These are phyloP conservation scores for Enteromius anoplus DNA, from an alignment of 2,797 vertebrate genomes.

Conservation along the genomic window DNA sequence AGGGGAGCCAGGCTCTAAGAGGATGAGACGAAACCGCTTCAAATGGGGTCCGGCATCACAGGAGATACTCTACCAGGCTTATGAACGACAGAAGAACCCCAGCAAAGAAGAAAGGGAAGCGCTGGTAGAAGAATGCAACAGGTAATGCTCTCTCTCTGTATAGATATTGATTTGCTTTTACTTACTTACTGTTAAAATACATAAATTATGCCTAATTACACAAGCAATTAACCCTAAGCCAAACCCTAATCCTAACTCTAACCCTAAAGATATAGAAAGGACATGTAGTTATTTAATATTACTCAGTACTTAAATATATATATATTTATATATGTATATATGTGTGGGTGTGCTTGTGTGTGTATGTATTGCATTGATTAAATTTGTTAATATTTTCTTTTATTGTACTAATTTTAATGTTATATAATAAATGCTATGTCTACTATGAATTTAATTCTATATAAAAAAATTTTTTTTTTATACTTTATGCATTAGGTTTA, in stretches of 20 bases:
- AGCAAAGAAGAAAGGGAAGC: slow-evolving; percentile 97
- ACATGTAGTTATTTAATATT: neutral
- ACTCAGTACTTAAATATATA: neutral
- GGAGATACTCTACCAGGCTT: slow-evolving; percentile 98
- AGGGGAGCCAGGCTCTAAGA: slow-evolving; percentile 91
- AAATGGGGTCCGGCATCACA: slow-evolving; percentile 99
- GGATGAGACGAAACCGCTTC: slow-evolving; percentile 97
- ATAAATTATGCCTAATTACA: neutral
- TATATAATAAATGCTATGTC: neutral
- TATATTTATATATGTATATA: neutral
- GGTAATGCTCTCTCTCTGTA: slow-evolving; percentile 72
- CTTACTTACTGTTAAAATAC: neutral
- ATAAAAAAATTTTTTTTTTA: no score
- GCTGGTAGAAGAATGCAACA: slow-evolving; percentile 97
- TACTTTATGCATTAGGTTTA: neutral
- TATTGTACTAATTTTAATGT: neutral
- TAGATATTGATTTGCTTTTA: neutral
- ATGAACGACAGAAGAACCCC: slow-evolving; percentile 97
- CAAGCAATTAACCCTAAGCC: neutral
- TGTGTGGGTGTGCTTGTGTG: neutral
- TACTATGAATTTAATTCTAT: neutral
- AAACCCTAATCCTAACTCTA: neutral
- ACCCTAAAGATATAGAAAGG: neutral
- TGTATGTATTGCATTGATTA: neutral
- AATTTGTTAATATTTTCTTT: neutral